Conservation (phyloP, 2,888 invertebrate genomes). For the Rhimphoctona megacephalus region DNA sequence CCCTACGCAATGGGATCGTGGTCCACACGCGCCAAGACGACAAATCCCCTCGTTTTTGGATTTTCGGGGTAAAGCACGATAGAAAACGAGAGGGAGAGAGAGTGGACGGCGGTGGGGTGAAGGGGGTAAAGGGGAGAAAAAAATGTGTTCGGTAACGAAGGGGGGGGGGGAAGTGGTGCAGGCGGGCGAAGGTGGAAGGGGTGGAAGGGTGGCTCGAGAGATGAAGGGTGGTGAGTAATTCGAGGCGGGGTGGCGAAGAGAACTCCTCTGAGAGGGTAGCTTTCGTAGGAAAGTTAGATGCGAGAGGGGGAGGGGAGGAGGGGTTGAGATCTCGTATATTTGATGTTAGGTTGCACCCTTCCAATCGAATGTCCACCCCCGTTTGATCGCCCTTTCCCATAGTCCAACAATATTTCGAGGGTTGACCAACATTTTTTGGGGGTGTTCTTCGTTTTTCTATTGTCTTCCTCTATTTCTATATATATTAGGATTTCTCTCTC, state of each 20-base stretch:
- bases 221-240: conserved; percentile 70
- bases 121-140: conserved; percentile 23
- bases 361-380: conserved; percentile 69
- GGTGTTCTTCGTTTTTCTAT: conserved; percentile 62
- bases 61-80: conserved; percentile 76
- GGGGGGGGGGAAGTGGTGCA: conserved; percentile 68
- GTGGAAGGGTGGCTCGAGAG: conserved; percentile 44
- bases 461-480: conserved; percentile 6
- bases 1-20: conserved; percentile 74
- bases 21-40: conserved; percentile 72
- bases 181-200: conserved; percentile 33
- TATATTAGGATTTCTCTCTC: background rate
- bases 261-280: conserved; percentile 60
- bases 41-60: conserved; percentile 82
- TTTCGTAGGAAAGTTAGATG: conserved; percentile 33
- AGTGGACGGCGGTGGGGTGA: background rate
- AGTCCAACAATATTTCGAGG: conserved; percentile 64
- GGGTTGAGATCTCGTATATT: conserved; percentile 23
- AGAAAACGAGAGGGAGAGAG: conserved; percentile 10
- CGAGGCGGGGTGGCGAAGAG: conserved; percentile 75
- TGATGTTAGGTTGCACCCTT: conserved; percentile 65
- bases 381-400: conserved; percentile 62
- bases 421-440: conserved; percentile 70
- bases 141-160: conserved; percentile 64
- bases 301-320: conserved; percentile 28